Conservation (phyloP, 2,113 vertebrate genomes). For the Callospermophilus lateralis region DNA sequence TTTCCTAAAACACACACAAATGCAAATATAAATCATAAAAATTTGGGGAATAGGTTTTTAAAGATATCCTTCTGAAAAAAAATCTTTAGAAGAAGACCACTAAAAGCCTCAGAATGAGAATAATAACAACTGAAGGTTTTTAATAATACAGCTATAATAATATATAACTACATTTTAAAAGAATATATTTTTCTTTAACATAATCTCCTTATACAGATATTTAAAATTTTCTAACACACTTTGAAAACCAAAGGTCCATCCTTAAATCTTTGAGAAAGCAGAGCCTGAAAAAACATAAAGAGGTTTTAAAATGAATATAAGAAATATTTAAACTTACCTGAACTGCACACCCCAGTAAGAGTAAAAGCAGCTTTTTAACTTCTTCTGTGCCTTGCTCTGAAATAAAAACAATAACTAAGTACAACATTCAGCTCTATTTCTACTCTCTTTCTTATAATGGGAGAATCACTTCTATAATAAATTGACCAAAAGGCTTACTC, state of each 20-base stretch:
- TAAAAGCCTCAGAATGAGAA: not conserved
- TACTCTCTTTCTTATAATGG: not conserved
- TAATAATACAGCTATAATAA: conserved; percentile 14
- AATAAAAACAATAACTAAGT: conserved; percentile 74
- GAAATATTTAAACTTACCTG: conserved; percentile 90
- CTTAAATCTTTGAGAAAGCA: conserved; percentile 61
- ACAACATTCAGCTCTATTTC: conserved; percentile 51
- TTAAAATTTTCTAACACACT: conserved; percentile 30
- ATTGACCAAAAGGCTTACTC: conserved; percentile 18
- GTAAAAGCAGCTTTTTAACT: conserved; percentile 95
- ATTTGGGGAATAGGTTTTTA: not conserved
- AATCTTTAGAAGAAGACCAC: not conserved
- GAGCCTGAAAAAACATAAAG: conserved; percentile 23
- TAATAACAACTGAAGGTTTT: not conserved
- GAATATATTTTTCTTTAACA: conserved; percentile 43
- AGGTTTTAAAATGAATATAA: conserved; percentile 54
- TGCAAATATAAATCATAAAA: not conserved
- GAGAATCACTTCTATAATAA: conserved; percentile 19
- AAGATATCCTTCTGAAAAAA: not conserved
- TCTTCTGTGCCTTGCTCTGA: conserved; percentile 97
- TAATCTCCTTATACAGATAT: conserved; percentile 38
- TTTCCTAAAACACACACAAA: not conserved
- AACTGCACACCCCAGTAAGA: conserved; percentile 98
- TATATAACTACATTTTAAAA: conserved; percentile 17
- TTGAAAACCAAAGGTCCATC: not conserved